A percentile compares a stretch with the other conserved stretches of the same genome.
These are phyloP conservation scores for Melipona quadrifasciata DNA, from an alignment of 1,140 invertebrate genomes.

Conservation along the genomic window DNA sequence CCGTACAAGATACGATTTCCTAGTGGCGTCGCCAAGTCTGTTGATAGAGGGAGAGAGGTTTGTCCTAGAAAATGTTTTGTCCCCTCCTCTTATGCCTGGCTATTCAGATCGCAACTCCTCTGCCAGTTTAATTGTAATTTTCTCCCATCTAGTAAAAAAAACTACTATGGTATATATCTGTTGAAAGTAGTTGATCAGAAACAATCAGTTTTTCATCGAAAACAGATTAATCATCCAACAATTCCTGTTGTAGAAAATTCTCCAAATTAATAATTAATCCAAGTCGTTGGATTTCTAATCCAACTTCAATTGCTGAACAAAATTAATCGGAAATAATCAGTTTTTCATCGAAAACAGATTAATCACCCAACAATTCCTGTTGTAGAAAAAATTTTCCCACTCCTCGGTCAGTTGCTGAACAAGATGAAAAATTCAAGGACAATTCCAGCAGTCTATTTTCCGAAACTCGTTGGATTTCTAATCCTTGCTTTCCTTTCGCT, in stretches of 20 bases:
- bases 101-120: neutral
- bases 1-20: constrained; percentile 31
- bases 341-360: too few relatives aligned
- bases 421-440: too few relatives aligned
- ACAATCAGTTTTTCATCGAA: neutral
- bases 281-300: neutral
- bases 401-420: too few relatives aligned
- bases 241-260: neutral
- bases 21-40: constrained; percentile 38
- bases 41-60: constrained; percentile 5
- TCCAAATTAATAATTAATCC: neutral
- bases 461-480: neutral
- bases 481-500: neutral
- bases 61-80: constrained; percentile 41
- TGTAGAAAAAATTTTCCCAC: too few relatives aligned
- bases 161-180: neutral
- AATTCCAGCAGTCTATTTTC: too few relatives aligned
- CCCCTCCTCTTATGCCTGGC: too few relatives aligned
- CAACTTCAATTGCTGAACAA: neutral
- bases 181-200: neutral
- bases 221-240: neutral
- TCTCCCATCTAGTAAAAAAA: neutral
- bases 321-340: neutral
- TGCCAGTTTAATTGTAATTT: neutral
- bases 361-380: too few relatives aligned